phyloP scores from a whole-genome alignment of 2,797 vertebrate species.

The Salarias fasciatus region DNA sequence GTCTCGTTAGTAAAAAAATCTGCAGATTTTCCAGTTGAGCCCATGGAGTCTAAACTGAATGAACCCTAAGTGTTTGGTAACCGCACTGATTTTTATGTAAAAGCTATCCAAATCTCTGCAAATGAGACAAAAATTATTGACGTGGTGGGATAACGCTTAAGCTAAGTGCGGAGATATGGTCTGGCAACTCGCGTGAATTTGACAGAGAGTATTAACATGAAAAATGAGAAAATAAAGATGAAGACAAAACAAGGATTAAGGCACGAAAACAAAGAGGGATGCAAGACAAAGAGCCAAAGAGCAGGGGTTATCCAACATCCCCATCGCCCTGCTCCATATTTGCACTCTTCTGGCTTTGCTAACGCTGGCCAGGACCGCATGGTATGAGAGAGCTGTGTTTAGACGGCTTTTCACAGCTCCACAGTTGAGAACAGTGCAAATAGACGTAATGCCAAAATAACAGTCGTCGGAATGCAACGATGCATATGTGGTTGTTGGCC shows the following conservation, averaged over 20 bases:
- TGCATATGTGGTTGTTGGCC: slow-evolving; percentile 74
- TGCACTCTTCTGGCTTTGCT: slow-evolving; percentile 52
- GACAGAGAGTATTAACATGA: neutral
- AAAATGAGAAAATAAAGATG: neutral
- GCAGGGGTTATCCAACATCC: slow-evolving; percentile 39
- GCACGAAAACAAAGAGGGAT: neutral
- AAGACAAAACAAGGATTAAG: neutral
- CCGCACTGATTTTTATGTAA: neutral
- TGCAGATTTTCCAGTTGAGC: too few species aligned
- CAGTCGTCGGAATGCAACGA: slow-evolving; percentile 75
- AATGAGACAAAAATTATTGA: neutral
- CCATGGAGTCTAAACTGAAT: too few species aligned
- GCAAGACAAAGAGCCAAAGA: slow-evolving; percentile 6
- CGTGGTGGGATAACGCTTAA: neutral
- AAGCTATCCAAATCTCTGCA: neutral
- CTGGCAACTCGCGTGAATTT: neutral
- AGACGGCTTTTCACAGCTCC: slow-evolving; percentile 73
- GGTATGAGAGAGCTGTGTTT: slow-evolving; percentile 75
- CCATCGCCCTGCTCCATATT: slow-evolving; percentile 51
- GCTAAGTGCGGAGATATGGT: neutral
- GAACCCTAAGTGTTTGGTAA: too few species aligned
- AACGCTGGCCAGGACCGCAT: slow-evolving; percentile 56
- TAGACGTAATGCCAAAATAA: slow-evolving; percentile 83
- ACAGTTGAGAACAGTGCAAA: slow-evolving; percentile 77
- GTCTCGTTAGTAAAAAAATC: too few species aligned